Percentiles rank a stretch among this genome's conserved stretches.
phyloP scores from a whole-genome alignment of 2,888 invertebrate genomes.

The Polietes domitor region DNA sequence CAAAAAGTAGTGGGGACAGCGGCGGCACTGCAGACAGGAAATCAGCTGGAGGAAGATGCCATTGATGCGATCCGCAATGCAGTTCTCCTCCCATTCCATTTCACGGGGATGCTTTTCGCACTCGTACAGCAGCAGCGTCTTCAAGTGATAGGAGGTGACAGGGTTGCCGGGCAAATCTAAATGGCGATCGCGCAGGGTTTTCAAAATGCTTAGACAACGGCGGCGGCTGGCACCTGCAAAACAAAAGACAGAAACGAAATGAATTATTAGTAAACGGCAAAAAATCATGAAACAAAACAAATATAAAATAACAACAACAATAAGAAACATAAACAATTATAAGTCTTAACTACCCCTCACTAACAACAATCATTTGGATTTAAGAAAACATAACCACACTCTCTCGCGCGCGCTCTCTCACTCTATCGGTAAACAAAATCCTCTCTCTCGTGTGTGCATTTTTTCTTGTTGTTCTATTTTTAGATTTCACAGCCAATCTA shows the following conservation, averaged over 20 bases:
- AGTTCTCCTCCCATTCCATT: slow-evolving; percentile 96
- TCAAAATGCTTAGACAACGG: slow-evolving; percentile 93
- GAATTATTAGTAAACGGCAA: neutral
- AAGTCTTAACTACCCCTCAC: neutral
- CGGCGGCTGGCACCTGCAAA: slow-evolving; percentile 87
- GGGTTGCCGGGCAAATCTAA: slow-evolving; percentile 94
- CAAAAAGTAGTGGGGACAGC: slow-evolving; percentile 97
- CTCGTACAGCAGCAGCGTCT: slow-evolving; percentile 94
- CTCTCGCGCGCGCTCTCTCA: neutral
- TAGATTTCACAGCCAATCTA: neutral
- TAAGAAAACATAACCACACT: neutral
- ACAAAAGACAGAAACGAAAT: slow-evolving; percentile 38
- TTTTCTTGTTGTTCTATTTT: slow-evolving; percentile 7
- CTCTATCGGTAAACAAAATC: neutral
- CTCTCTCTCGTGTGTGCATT: neutral
- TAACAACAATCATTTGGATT: neutral
- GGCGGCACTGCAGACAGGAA: slow-evolving; percentile 95
- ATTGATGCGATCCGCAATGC: slow-evolving; percentile 95
- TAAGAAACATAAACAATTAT: neutral
- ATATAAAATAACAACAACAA: neutral
- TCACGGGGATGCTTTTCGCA: slow-evolving; percentile 98
- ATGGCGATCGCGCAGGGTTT: slow-evolving; percentile 94
- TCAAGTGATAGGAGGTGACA: slow-evolving; percentile 94
- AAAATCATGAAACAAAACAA: neutral
- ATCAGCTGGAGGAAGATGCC: slow-evolving; percentile 97